These are phyloP conservation scores for Tenthredo mesomela DNA, from an alignment of 2,888 invertebrate species.

Conservation along the genomic window DNA sequence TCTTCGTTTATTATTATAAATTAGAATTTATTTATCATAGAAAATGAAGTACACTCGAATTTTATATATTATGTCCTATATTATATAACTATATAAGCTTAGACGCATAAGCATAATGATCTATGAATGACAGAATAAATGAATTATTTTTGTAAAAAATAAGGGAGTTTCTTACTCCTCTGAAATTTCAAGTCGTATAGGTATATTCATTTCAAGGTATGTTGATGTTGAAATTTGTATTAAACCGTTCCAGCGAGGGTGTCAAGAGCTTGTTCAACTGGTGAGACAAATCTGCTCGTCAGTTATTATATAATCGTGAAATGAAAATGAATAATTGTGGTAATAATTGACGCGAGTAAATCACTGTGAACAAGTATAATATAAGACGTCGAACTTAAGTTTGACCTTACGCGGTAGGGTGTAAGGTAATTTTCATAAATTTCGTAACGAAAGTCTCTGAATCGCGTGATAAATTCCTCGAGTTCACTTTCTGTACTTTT, in stretches of 20 bases:
- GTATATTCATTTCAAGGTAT: not conserved
- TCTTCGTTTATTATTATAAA: not conserved
- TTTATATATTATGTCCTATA: not conserved
- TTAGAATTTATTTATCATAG: not conserved
- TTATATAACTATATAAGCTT: no score
- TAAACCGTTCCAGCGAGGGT: not conserved
- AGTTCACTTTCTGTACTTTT: constrained; percentile 77
- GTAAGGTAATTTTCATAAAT: constrained; percentile 41
- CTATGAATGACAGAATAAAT: no score
- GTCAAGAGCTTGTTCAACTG: constrained; percentile 5
- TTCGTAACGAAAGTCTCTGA: constrained; percentile 39
- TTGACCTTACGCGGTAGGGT: constrained; percentile 9
- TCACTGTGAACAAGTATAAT: not conserved
- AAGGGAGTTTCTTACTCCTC: not conserved
- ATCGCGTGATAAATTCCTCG: constrained; percentile 57
- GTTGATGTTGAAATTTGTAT: constrained; percentile 8
- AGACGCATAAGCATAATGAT: not conserved
- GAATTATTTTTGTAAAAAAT: not conserved
- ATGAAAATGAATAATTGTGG: constrained; percentile 15
- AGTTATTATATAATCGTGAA: not conserved
- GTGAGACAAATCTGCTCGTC: not conserved
- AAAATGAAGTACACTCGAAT: not conserved
- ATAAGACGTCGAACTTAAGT: not conserved
- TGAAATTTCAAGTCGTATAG: not conserved
- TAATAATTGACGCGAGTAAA: not conserved